Evolutionary conservation across 2,797 vertebrate genomes (phyloP).

Genomic region (Rhyacichthys aspro): DNA sequence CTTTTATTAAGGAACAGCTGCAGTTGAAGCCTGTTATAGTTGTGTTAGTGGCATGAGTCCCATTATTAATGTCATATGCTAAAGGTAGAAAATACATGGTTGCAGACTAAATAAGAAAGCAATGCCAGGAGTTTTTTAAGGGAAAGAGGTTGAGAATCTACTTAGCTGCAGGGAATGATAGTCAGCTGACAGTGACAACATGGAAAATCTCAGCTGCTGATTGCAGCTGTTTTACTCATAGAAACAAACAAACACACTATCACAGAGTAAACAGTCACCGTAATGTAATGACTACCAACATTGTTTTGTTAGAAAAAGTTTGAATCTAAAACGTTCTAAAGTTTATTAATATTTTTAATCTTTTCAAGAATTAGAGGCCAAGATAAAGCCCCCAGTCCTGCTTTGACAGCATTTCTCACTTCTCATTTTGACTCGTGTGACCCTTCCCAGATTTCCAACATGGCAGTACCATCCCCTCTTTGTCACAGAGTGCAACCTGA

Average conservation of each 20-base stretch:
- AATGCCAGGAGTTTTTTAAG: conserved; percentile 17
- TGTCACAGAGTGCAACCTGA: conserved; percentile 59
- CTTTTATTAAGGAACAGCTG: no score
- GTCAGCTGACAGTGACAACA: conserved; percentile 69
- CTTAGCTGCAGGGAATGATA: conserved; percentile 41
- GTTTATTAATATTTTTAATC: conserved; percentile 6
- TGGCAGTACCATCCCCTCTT: conserved; percentile 35
- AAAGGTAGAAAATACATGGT: not conserved
- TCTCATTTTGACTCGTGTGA: conserved; percentile 39
- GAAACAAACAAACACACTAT: conserved; percentile 7
- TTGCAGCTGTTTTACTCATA: conserved; percentile 29
- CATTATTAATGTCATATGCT: conserved; percentile 8
- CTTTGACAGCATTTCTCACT: conserved; percentile 18
- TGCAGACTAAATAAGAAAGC: conserved; percentile 28
- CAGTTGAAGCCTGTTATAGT: not conserved
- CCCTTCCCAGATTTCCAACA: conserved; percentile 56
- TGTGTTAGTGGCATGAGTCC: not conserved
- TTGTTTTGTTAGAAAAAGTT: no score
- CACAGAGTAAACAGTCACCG: conserved; percentile 22
- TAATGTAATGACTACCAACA: no score
- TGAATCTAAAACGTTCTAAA: no score
- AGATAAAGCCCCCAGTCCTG: not conserved
- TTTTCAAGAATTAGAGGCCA: conserved; percentile 13
- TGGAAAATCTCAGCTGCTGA: conserved; percentile 43
- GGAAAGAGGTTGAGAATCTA: conserved; percentile 28